Base-by-base conservation (phyloP, 1,140 invertebrate genomes). In the Oncopeltus fasciatus region DNA sequence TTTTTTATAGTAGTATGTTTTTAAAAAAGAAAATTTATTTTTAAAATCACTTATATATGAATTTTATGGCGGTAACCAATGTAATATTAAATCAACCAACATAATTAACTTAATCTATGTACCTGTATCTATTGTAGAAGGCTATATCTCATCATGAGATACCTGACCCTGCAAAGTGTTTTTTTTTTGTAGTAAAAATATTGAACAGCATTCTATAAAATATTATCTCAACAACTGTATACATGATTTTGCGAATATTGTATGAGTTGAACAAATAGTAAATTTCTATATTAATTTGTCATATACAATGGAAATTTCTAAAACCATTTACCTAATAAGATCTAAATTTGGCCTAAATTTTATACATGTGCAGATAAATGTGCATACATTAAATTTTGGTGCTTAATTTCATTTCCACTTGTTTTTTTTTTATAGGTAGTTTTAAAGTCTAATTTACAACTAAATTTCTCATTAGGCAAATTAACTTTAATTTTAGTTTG, bases 161-260 rank as follows among this genome's bases (percentile, higher is more conserved):
- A 65, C 64, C 51, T 62, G 66, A 68, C 67, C 67, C 67, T 68
- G 67, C 67, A 68, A 66, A 47, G 62, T 61, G 64, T 68, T 62
- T 60, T 59, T 53, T 58, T 65, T 56, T 64, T 47, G 53, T 51
- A 65, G 62, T 65, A 65, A 64, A 67, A 63, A 65, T 65, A 62
- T 64, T 33, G 63, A 64, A 61, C 59, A 65, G 57, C 49, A 28
- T 63, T 62, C 59, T 61, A 62, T 60, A 60, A 64, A 67, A 64
- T 65, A 65, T 63, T 47, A 59, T 63, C 51, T 62, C 59, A 62
- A 65, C 57, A 63, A 61, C 58, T 63, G 61, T 66, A 49, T 61
- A 60, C 59, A 66, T 66, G 57, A 59, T 44, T 58, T 29, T 57
- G 38, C 43, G n/a, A 43, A 33, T 64, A 64, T 43, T 59, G 33